Evolutionary conservation across 2,113 vertebrate genomes (phyloP).

Genomic region (Butastur rufipennis): DNA sequence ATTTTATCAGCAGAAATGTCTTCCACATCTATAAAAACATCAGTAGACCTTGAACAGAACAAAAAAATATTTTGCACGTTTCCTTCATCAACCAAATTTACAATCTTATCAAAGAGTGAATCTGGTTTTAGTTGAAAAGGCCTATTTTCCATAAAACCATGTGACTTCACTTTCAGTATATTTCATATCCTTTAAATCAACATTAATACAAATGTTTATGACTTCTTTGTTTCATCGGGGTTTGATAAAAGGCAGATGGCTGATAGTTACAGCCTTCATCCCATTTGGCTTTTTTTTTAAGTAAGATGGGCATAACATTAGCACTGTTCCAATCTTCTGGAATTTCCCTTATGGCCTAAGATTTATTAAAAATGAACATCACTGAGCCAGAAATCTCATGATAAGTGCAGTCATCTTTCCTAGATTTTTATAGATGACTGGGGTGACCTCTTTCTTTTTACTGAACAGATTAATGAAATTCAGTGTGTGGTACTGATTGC

Average conservation of each 20-base stretch:
- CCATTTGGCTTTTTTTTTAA: background rate
- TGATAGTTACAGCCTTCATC: background rate
- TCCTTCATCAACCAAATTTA: background rate
- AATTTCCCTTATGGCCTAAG: conserved; percentile 39
- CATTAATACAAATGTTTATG: background rate
- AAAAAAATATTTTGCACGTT: background rate
- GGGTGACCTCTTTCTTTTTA: background rate
- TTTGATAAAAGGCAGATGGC: background rate
- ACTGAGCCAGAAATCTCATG: background rate
- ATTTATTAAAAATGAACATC: conserved; percentile 37
- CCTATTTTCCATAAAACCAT: background rate
- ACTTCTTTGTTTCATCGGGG: background rate
- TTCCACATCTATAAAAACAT: background rate
- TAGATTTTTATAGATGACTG: conserved; percentile 10
- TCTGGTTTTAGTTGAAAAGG: background rate
- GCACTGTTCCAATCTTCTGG: background rate
- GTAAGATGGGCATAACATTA: background rate
- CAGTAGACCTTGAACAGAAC: background rate
- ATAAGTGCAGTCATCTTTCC: conserved; percentile 3
- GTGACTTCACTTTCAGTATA: background rate
- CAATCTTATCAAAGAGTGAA: background rate
- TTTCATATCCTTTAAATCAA: background rate
- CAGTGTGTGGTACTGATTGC: background rate
- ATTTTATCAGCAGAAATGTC: background rate
- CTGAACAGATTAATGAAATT: conserved; percentile 11